Percentiles rank a stretch among this genome's conserved stretches.
phyloP scores from a whole-genome alignment of 2,113 vertebrate species.

The Crotalus helleri region DNA sequence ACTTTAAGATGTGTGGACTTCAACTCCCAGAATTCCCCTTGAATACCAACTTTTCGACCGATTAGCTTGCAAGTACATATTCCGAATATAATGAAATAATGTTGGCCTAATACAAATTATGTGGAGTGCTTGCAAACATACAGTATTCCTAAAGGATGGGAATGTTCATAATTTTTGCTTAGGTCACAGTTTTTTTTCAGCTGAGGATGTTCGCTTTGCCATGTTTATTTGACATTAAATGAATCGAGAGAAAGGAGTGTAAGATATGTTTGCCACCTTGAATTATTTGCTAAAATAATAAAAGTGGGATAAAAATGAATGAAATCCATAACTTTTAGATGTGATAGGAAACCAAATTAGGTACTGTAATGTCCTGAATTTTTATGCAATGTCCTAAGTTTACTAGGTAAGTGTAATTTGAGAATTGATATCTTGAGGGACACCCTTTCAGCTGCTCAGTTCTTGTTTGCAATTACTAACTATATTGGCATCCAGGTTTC shows the following conservation, averaged over 20 bases:
- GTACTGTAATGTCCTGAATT: not conserved
- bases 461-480: not conserved
- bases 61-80: not conserved
- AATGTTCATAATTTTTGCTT: not conserved
- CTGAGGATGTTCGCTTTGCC: not conserved
- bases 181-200: not conserved
- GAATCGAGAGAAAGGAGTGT: not conserved
- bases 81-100: not conserved
- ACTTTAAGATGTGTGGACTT: not conserved
- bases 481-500: not conserved
- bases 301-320: not conserved
- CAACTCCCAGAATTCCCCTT: not conserved
- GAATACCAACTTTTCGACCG: constrained; percentile 4
- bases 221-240: constrained; percentile 1
- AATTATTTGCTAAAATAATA: not conserved
- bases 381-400: not conserved
- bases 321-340: not conserved
- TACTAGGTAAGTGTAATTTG: not conserved
- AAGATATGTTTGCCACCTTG: not conserved
- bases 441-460: not conserved
- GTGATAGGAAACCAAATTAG: not conserved
- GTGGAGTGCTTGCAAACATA: not conserved
- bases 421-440: not conserved
- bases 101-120: constrained; percentile 22
- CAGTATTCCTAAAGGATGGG: not conserved